Conservation (phyloP, 2,797 vertebrate species). For the Coccyzus lansbergi region DNA sequence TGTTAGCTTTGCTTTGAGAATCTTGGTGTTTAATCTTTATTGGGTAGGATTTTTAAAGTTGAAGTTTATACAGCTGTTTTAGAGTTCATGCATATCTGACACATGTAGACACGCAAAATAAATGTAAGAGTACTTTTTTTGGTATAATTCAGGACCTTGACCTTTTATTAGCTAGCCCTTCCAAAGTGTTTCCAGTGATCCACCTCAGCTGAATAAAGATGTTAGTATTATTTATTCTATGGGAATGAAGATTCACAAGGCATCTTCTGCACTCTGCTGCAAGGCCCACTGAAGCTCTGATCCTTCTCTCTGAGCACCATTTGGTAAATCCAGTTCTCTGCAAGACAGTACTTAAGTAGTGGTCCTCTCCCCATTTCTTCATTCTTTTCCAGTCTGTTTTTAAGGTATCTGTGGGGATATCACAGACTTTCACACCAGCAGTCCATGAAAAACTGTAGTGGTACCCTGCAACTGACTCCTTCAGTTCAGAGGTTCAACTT, state of each 20-base stretch:
- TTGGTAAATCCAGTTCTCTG: background rate
- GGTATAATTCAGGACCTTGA: background rate
- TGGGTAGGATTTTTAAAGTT: background rate
- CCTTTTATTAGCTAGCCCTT: background rate
- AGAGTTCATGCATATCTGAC: background rate
- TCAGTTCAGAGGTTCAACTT: background rate
- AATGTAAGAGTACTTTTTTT: background rate
- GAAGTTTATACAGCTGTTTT: background rate
- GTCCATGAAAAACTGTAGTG: background rate
- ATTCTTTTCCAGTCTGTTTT: background rate
- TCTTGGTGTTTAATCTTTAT: background rate
- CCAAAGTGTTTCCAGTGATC: background rate
- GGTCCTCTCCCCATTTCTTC: background rate
- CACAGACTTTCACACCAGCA: background rate
- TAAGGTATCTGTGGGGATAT: background rate
- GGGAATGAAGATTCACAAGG: background rate
- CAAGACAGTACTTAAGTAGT: background rate
- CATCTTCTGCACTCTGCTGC: background rate
- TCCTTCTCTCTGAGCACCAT: background rate
- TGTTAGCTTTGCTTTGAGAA: background rate
- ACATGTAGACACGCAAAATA: background rate
- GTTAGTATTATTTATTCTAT: background rate
- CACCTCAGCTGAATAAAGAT: background rate
- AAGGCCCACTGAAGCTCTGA: background rate
- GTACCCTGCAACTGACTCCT: fast-evolving